phyloP scores from a whole-genome alignment of 2,888 invertebrate genomes.

The Syrista parreyssii region DNA sequence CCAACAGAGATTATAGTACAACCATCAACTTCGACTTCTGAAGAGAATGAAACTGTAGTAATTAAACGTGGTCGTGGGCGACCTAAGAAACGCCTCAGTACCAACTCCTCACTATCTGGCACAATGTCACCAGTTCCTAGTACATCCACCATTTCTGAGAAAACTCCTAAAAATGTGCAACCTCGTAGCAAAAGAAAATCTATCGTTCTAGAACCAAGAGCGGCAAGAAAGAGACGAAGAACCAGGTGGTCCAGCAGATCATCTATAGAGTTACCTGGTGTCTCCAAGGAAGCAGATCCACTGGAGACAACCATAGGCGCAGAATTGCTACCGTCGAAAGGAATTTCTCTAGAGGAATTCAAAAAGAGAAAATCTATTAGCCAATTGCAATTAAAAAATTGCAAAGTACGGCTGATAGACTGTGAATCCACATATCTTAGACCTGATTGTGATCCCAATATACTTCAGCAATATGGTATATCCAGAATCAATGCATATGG shows the following conservation, averaged over 20 bases:
- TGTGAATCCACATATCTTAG: slow-evolving; percentile 48
- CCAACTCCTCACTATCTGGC: neutral
- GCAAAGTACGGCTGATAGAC: slow-evolving; percentile 53
- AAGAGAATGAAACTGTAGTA: neutral
- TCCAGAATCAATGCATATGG: slow-evolving; percentile 35
- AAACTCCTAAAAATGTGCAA: neutral
- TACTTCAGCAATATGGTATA: slow-evolving; percentile 45
- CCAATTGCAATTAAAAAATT: slow-evolving; percentile 44
- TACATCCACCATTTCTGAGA: neutral
- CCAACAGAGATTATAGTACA: neutral
- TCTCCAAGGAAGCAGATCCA: neutral
- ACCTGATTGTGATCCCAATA: slow-evolving; percentile 32
- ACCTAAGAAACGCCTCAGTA: neutral
- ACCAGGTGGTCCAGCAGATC: neutral
- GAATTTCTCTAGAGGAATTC: neutral
- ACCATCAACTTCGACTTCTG: neutral
- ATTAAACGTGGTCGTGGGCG: neutral
- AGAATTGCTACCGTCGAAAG: neutral
- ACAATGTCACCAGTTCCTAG: neutral
- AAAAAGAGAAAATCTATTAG: neutral
- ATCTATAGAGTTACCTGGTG: neutral
- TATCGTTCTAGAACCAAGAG: neutral
- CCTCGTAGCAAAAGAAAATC: neutral
- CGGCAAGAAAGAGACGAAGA: neutral
- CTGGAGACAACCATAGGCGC: neutral